Percentiles rank a stretch among this genome's conserved stretches.
Evolutionary conservation across 2,113 vertebrate species (phyloP).

Genomic region (Cisticola juncidis): DNA sequence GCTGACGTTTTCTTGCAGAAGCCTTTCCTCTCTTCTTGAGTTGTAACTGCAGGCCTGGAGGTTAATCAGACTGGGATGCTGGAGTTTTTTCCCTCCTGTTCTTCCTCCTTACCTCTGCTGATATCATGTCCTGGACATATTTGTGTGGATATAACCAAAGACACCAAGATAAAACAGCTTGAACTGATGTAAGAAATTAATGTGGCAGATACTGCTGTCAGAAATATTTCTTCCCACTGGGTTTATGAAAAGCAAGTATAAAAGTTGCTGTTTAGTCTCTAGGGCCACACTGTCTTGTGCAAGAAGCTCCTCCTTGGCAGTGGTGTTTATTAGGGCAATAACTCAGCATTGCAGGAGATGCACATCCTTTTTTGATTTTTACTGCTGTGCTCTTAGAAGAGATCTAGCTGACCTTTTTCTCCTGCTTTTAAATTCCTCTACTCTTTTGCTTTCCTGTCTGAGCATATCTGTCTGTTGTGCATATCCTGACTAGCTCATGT

Average conservation of each 20-base stretch:
- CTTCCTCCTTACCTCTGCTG: neutral
- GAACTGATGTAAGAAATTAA: neutral
- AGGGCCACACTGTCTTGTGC: neutral
- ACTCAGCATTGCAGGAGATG: neutral
- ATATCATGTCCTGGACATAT: neutral
- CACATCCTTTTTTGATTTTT: neutral
- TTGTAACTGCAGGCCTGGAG: neutral
- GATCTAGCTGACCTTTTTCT: neutral
- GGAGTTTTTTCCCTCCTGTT: neutral
- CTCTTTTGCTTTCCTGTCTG: neutral
- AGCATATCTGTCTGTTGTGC: neutral
- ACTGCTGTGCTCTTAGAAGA: neutral
- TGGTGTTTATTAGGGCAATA: neutral
- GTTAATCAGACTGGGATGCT: neutral
- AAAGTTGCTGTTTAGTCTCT: neutral
- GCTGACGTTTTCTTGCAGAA: neutral
- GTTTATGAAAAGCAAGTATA: neutral
- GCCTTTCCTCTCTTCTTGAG: neutral
- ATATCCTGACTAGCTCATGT: neutral
- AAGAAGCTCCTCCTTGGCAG: neutral
- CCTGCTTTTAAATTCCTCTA: neutral
- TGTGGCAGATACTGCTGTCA: neutral
- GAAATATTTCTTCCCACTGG: neutral
- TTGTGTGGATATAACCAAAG: neutral
- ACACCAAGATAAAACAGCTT: neutral